Evolutionary conservation across 2,113 vertebrate species (phyloP), one percentile per base, ranked within the genome.

Genomic region (Acanthochromis polyacanthus): DNA sequence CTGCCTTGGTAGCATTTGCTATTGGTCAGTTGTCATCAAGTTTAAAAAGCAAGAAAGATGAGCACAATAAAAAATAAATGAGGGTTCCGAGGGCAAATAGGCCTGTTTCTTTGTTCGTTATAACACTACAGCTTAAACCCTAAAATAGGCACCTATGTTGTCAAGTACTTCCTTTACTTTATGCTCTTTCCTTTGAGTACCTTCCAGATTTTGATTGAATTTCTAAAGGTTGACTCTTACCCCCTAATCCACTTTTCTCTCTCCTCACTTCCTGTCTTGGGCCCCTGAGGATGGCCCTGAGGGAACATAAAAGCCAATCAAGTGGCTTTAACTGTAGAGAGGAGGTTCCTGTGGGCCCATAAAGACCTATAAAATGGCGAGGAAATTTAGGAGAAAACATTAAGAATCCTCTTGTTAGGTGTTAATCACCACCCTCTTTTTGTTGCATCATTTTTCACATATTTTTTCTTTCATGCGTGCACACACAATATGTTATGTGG

Each of bases 251-350:
- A 87, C 62, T 86, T 82, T 86, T 53, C 58, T 75, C 15, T 80
- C 15, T 74, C 40, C 22, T 70, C 36, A 71, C 82, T 73, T 86
- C 78, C 68, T 78, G 71, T 19, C 46, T 32, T 20, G 25, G 55
- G 61, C 40, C 70, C 67, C 10, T 32, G 15, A 23, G 23, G 64
- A 70, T 22, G 67, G 2, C 65, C 83, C 46, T 59, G 5, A 58
- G 78, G 78, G 57, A 61, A 16, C 61, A 71, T 87, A 79, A 83
- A 84, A 77, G 82, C 70, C 75, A 80, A 81, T 80, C 75, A 75
- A 66, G 62, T 76, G 16, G 51, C 75, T 81, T 62, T 85, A 81
- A 79, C 60, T 80, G 75, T 28, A 40, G 48, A 55, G 65, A 74
- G 71, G 75, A 58, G 48, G 78, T 17, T 81, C 70, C 59, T 68